These are phyloP conservation scores for Autographa gamma DNA, from an alignment of 2,888 invertebrate species.

Conservation along the genomic window DNA sequence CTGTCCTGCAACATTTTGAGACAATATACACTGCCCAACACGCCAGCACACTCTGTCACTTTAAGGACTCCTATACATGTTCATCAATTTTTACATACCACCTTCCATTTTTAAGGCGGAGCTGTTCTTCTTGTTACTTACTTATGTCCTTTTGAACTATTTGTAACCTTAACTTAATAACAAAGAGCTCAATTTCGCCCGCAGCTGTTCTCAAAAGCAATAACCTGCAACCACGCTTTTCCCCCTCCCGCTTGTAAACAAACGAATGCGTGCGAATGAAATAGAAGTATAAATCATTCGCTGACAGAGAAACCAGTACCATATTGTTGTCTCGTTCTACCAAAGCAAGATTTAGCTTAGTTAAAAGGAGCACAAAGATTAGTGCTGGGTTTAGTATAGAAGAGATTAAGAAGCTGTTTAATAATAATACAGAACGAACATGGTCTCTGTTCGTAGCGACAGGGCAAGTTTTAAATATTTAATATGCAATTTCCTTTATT, in stretches of 20 bases:
- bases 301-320: constrained; percentile 56
- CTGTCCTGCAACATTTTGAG: constrained; percentile 85
- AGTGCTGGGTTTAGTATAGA: constrained; percentile 66
- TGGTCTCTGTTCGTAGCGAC: constrained; percentile 84
- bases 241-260: constrained; percentile 76
- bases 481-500: constrained; percentile 86
- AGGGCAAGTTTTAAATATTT: constrained; percentile 86
- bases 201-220: constrained; percentile 62
- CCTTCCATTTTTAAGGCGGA: constrained; percentile 90
- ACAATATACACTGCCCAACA: constrained; percentile 88
- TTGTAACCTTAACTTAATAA: constrained; percentile 20
- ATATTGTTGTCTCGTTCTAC: constrained; percentile 67
- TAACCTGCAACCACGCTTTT: constrained; percentile 74
- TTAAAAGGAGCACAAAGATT: constrained; percentile 71
- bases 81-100: constrained; percentile 90
- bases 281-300: constrained; percentile 65
- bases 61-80: constrained; percentile 89
- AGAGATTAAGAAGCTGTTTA: constrained; percentile 86
- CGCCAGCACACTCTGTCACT: constrained; percentile 89
- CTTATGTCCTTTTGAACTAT: constrained; percentile 46
- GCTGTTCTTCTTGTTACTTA: constrained; percentile 83
- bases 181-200: constrained; percentile 53
- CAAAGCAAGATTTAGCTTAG: constrained; percentile 62
- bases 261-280: constrained; percentile 74
- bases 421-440: constrained; percentile 86